Conservation (phyloP, 1,140 invertebrate genomes). For the Pseudomyrmex flavicornis region DNA sequence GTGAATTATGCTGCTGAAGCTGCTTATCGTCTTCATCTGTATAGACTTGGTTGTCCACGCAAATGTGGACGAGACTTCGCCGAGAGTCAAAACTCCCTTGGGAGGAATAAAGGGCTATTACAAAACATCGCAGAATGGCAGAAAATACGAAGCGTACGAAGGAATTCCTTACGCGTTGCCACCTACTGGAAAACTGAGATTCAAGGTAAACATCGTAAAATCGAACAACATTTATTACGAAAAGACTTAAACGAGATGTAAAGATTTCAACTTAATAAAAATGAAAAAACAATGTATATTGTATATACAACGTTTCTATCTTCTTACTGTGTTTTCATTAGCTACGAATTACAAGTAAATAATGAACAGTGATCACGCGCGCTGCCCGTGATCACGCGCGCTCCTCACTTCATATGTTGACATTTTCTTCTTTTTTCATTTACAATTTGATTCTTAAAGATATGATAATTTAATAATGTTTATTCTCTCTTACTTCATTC, state of each 20-base stretch:
- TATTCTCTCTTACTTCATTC: not conserved
- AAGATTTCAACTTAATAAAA: no score
- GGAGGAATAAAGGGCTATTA: constrained; percentile 79
- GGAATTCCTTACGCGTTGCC: constrained; percentile 88
- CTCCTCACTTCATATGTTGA: no score
- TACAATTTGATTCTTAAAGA: no score
- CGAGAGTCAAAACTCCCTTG: constrained; percentile 76
- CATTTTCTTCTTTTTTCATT: no score
- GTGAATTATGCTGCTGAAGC: not conserved
- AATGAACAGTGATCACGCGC: no score
- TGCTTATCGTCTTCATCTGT: not conserved
- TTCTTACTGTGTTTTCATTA: no score
- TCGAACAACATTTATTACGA: not conserved
- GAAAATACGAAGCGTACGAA: constrained; percentile 85
- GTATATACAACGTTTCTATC: no score
- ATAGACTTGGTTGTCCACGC: not conserved
- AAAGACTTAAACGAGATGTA: no score
- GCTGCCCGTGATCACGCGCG: no score
- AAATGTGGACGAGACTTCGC: constrained; percentile 59
- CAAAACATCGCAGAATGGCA: constrained; percentile 78
- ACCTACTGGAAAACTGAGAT: constrained; percentile 86
- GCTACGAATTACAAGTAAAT: no score
- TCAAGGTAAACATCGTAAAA: constrained; percentile 82
- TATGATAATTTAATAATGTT: no score
- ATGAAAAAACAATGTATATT: no score